Conservation (phyloP, 2,888 invertebrate genomes). For the Leptopilina drosophilae region DNA sequence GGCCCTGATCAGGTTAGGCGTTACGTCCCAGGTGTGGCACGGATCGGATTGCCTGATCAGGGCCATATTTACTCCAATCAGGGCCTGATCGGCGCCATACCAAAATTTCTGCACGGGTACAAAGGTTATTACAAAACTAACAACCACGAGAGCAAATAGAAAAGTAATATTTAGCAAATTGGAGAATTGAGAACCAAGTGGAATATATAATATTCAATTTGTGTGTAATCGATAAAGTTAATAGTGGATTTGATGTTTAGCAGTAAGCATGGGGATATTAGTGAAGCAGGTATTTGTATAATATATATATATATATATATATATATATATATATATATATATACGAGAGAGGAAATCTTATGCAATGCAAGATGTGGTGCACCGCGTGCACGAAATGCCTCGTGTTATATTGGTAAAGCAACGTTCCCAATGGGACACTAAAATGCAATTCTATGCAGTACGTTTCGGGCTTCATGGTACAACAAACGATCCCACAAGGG, state of each 20-base stretch:
- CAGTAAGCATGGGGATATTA: constrained; percentile 5
- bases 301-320: too few relatives aligned
- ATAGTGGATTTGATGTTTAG: constrained; percentile 1
- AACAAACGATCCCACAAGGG: constrained; percentile 27
- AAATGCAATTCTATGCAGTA: constrained; percentile 36
- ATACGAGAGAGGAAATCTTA: background rate
- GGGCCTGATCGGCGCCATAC: too few relatives aligned
- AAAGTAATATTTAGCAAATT: too few relatives aligned
- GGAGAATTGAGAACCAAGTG: too few relatives aligned
- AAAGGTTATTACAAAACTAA: too few relatives aligned
- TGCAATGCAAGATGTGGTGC: constrained; percentile 21
- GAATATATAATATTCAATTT: background rate
- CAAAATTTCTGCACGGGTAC: too few relatives aligned
- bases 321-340: too few relatives aligned
- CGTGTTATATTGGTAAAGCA: constrained; percentile 30
- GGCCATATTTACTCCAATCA: too few relatives aligned
- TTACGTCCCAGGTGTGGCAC: too few relatives aligned
- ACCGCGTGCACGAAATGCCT: constrained; percentile 27
- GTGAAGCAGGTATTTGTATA: background rate
- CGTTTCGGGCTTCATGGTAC: constrained; percentile 30
- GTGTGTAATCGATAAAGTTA: background rate
- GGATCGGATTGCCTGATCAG: too few relatives aligned
- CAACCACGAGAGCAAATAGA: too few relatives aligned
- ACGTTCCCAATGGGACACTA: constrained; percentile 33
- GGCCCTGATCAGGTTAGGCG: too few relatives aligned